Evolutionary conservation across 1,140 invertebrate species (phyloP).

Genomic region (Drosophila arawakana): DNA sequence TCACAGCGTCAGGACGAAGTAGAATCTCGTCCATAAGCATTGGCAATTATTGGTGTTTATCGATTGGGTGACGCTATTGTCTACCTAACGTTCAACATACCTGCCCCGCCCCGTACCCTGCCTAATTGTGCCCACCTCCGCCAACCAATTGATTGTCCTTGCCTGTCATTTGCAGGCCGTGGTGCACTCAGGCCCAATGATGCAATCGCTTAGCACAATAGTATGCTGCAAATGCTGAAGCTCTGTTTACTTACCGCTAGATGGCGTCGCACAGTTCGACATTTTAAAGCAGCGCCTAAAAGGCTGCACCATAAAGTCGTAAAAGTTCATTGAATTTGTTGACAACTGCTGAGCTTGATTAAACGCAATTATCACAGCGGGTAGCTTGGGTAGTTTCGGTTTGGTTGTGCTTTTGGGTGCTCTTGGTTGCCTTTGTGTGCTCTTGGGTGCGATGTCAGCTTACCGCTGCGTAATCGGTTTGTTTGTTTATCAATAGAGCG

Average conservation of each 20-base stretch:
- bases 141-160: slow-evolving; percentile 3
- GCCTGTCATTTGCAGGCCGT: slow-evolving; percentile 54
- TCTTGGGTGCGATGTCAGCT: slow-evolving; percentile 32
- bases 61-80: slow-evolving; percentile 61
- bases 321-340: slow-evolving; percentile 43
- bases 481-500: slow-evolving; percentile 67
- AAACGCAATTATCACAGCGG: slow-evolving; percentile 38
- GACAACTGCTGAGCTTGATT: slow-evolving; percentile 34
- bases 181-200: slow-evolving; percentile 23
- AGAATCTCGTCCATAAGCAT: background rate
- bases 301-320: slow-evolving; percentile 42
- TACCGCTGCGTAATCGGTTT: slow-evolving; percentile 78
- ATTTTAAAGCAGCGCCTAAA: slow-evolving; percentile 43
- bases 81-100: background rate
- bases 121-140: background rate
- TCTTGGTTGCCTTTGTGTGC: too few relatives aligned
- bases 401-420: background rate
- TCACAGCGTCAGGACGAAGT: slow-evolving; percentile 14
- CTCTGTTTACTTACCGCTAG: background rate
- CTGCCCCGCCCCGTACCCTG: background rate
- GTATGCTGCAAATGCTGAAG: slow-evolving; percentile 27
- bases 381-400: background rate
- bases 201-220: slow-evolving; percentile 53
- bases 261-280: slow-evolving; percentile 25
- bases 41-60: slow-evolving; percentile 41